Evolutionary conservation across 2,113 vertebrate genomes (phyloP).

Genomic region (Desmodus rotundus): DNA sequence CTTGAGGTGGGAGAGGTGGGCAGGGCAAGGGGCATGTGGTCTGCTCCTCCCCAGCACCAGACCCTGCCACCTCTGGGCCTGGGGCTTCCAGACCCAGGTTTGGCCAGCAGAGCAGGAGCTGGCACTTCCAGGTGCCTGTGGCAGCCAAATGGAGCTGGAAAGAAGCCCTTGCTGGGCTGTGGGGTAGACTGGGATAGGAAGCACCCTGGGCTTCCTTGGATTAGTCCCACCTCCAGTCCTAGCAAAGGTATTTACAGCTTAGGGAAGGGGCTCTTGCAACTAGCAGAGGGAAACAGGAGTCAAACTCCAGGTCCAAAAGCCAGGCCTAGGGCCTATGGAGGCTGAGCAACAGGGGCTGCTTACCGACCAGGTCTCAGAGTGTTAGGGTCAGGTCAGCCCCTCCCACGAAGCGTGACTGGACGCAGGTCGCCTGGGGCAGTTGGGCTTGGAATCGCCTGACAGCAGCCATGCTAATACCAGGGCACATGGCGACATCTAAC

Average conservation of each 20-base stretch:
- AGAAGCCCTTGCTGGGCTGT: neutral
- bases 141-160: neutral
- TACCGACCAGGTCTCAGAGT: constrained; percentile 50
- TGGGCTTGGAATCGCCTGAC: constrained; percentile 82
- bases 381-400: constrained; percentile 76
- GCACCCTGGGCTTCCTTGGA: neutral
- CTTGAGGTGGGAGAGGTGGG: neutral
- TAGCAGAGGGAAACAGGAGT: neutral
- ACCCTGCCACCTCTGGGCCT: neutral
- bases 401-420: constrained; percentile 81
- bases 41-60: neutral
- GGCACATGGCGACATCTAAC: constrained; percentile 86
- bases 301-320: neutral
- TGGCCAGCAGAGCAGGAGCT: neutral
- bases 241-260: neutral
- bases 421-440: constrained; percentile 82
- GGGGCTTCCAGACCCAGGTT: neutral
- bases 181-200: neutral
- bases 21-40: neutral
- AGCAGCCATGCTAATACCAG: constrained; percentile 76
- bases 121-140: neutral
- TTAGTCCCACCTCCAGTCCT: neutral
- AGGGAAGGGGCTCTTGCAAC: neutral
- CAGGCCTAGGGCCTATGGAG: neutral
- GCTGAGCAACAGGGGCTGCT: neutral